Conservation (phyloP, 2,113 vertebrate genomes). For the Anas platyrhynchos region DNA sequence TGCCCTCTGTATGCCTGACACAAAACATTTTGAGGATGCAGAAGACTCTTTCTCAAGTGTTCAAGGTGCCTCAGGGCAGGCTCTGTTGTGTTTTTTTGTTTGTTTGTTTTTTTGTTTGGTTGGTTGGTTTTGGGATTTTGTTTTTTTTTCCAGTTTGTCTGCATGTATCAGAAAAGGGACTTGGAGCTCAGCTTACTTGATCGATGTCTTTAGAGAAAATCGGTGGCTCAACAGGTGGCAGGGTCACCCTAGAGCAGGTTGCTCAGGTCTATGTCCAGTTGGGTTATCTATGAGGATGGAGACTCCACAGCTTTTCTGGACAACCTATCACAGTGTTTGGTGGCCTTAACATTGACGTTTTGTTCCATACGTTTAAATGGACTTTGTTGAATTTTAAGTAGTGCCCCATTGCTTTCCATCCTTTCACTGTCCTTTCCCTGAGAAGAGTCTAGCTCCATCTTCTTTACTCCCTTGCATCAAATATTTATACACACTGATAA, state of each 20-base stretch:
- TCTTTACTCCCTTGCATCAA: background rate
- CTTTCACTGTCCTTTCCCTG: background rate
- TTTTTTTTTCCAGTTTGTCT: background rate
- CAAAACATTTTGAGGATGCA: background rate
- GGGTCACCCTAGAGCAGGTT: background rate
- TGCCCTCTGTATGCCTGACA: background rate
- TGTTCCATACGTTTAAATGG: background rate
- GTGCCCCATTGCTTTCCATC: background rate
- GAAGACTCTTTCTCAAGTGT: background rate
- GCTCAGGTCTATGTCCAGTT: background rate
- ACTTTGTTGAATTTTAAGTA: background rate
- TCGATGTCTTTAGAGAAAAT: background rate
- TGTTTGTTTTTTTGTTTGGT: too few species aligned
- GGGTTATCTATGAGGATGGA: background rate
- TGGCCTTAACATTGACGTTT: background rate
- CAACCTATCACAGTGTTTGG: background rate
- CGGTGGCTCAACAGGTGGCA: background rate
- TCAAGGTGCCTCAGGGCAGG: background rate
- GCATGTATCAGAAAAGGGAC: background rate
- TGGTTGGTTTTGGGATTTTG: too few species aligned
- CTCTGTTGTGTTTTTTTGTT: background rate
- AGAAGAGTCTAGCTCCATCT: background rate
- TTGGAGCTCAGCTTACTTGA: background rate
- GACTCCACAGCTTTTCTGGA: background rate
- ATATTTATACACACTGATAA: background rate